phyloP scores from a whole-genome alignment of 1,140 invertebrate species.

The Euglossa dilemma region DNA sequence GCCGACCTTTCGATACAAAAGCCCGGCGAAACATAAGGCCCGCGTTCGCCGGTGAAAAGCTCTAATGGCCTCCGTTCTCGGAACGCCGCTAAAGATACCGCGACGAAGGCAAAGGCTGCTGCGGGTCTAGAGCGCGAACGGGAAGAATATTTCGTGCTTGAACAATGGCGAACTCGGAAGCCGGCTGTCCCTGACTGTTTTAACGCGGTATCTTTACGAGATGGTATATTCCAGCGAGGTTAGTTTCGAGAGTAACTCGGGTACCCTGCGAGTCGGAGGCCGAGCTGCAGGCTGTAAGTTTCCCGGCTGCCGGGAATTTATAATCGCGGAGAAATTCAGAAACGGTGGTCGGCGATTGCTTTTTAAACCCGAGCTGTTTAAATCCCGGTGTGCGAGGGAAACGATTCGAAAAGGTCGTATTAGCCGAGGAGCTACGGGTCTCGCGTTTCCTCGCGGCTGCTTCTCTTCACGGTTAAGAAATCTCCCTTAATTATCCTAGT shows the following conservation, averaged over 20 bases:
- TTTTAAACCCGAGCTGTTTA: too few species aligned
- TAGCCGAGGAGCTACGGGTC: not conserved
- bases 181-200: not conserved
- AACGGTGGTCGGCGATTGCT: too few species aligned
- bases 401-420: not conserved
- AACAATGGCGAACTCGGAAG: constrained; percentile 5
- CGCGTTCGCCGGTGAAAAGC: constrained; percentile 17
- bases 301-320: too few species aligned
- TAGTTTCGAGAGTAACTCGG: too few species aligned
- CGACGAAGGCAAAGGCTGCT: not conserved
- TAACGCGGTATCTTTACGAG: too few species aligned
- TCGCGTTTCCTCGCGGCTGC: too few species aligned
- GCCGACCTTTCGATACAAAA: constrained; percentile 41
- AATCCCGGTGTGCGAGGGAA: not conserved
- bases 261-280: too few species aligned
- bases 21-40: constrained; percentile 4
- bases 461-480: constrained; percentile 23
- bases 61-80: constrained; percentile 29
- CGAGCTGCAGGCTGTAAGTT: too few species aligned
- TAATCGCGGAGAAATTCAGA: too few species aligned
- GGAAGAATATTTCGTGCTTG: not conserved
- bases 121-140: not conserved
- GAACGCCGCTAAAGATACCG: not conserved
- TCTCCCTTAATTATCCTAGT: constrained; percentile 34
- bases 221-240: not conserved